These are phyloP conservation scores for Tonatia bakeri DNA, from an alignment of 2,113 vertebrate species.

Conservation along the genomic window DNA sequence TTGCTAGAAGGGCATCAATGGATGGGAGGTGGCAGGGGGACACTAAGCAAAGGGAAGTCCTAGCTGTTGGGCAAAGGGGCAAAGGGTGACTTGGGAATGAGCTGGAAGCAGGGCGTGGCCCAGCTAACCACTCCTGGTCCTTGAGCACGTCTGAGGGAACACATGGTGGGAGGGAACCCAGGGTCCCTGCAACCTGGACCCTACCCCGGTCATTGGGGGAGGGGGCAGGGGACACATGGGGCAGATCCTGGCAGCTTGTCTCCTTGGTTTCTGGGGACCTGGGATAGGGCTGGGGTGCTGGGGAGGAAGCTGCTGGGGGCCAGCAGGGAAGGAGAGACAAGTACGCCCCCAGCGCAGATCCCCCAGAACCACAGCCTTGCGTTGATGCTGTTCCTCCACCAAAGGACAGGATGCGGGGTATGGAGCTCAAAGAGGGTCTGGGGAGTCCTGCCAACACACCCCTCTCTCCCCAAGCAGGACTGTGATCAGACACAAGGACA, in stretches of 20 bases:
- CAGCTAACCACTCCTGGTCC: background rate
- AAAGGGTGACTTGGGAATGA: background rate
- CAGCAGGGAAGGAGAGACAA: background rate
- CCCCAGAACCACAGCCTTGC: background rate
- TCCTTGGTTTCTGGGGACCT: background rate
- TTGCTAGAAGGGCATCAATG: background rate
- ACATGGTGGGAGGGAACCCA: background rate
- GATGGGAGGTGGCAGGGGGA: background rate
- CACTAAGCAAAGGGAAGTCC: background rate
- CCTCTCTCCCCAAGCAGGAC: background rate
- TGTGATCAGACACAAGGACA: background rate
- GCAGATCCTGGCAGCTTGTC: constrained; percentile 41
- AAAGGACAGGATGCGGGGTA: background rate
- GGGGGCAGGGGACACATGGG: background rate
- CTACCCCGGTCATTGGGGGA: background rate
- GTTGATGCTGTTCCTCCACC: background rate
- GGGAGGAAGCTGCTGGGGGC: background rate
- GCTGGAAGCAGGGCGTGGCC: background rate
- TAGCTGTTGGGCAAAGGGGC: background rate
- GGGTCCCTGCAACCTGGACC: background rate
- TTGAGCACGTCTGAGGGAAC: background rate
- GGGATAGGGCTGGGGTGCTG: constrained; percentile 25
- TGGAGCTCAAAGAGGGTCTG: background rate
- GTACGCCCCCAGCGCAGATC: background rate
- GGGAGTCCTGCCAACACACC: background rate